These are phyloP conservation scores for Hyperoplus lanceolatus DNA, from an alignment of 2,797 vertebrate genomes.

Conservation along the genomic window DNA sequence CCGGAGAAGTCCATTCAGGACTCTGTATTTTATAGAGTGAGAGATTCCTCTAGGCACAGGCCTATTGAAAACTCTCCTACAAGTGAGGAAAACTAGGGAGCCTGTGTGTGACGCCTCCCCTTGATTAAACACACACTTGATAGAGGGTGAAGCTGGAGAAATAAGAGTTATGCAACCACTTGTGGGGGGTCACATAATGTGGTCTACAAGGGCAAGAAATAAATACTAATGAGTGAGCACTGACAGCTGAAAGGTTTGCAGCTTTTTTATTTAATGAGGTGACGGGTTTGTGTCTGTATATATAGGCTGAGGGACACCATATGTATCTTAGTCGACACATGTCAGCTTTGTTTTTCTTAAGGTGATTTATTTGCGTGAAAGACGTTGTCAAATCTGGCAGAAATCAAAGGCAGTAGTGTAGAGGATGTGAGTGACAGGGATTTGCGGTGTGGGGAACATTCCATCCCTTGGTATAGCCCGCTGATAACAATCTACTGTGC, in stretches of 20 bases:
- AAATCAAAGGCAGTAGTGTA: conserved; percentile 28
- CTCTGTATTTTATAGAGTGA: conserved; percentile 53
- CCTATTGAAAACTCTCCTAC: conserved; percentile 51
- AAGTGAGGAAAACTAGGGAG: conserved; percentile 46
- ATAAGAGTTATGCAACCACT: conserved; percentile 49
- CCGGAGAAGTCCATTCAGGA: conserved; percentile 30
- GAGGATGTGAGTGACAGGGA: conserved; percentile 37
- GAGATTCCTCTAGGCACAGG: conserved; percentile 51
- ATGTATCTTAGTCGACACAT: conserved; percentile 9
- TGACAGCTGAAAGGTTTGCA: conserved; percentile 24
- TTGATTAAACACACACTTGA: conserved; percentile 70
- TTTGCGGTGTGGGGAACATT: conserved; percentile 65
- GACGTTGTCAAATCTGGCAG: conserved; percentile 16
- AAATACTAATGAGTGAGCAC: conserved; percentile 9
- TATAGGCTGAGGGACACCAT: conserved; percentile 1
- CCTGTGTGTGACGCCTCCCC: conserved; percentile 39
- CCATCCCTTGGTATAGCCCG: conserved; percentile 22
- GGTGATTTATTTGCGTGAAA: conserved; percentile 16
- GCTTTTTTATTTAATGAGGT: not conserved
- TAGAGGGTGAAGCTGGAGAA: conserved; percentile 50
- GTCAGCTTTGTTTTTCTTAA: conserved; percentile 27
- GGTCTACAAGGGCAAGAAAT: conserved; percentile 7
- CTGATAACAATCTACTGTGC: conserved; percentile 60
- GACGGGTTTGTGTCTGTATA: not conserved
- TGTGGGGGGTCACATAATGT: conserved; percentile 22